Percentiles rank a stretch among this genome's conserved stretches.
Evolutionary conservation across 2,888 invertebrate genomes (phyloP).

Genomic region (Hypomecis atomaria): DNA sequence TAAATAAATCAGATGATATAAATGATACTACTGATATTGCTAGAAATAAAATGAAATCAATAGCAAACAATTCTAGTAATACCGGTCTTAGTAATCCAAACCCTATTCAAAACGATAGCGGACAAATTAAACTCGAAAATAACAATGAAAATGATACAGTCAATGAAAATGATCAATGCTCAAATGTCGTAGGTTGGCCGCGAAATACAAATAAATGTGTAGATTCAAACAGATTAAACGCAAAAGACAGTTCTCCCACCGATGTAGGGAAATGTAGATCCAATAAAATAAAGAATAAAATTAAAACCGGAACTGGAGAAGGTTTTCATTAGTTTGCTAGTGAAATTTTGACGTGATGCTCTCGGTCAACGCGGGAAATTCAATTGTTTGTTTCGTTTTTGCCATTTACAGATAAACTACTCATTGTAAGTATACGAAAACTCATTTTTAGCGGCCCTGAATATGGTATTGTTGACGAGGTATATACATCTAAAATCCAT

Average conservation of each 20-base stretch:
- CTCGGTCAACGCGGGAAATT: no score
- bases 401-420: no score
- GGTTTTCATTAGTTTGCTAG: not conserved
- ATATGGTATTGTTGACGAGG: no score
- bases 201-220: not conserved
- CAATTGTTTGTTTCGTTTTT: no score
- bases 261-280: slow-evolving; percentile 8
- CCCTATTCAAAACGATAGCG: not conserved
- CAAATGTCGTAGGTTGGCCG: not conserved
- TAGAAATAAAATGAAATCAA: slow-evolving; percentile 6
- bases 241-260: slow-evolving; percentile 18
- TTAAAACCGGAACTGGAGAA: not conserved
- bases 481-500: no score
- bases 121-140: not conserved
- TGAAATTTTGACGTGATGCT: not conserved
- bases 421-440: no score
- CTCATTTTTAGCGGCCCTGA: no score
- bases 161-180: slow-evolving; percentile 1
- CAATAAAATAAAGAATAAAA: slow-evolving; percentile 6
- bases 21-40: not conserved
- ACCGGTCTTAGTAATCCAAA: not conserved
- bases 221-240: slow-evolving; percentile 3
- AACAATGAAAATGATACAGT: slow-evolving; percentile 2
- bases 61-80: not conserved
- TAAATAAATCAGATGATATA: slow-evolving; percentile 11